phyloP scores from a whole-genome alignment of 2,113 vertebrate genomes.

The Ranitomeya variabilis region DNA sequence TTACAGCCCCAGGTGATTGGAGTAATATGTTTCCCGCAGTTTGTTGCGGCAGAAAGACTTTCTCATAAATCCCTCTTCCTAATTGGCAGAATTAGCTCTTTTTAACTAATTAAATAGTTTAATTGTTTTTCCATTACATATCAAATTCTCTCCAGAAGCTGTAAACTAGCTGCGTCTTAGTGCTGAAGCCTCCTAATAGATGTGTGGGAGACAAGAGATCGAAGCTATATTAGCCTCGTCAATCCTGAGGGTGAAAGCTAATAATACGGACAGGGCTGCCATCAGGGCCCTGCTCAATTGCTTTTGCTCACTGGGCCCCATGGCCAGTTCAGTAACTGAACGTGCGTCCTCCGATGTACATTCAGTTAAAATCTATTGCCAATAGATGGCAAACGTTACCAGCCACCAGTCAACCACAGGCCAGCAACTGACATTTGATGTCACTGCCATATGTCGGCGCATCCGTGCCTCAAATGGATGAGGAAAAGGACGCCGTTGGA shows the following conservation, averaged over 20 bases:
- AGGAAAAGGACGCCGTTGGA: too few relatives aligned
- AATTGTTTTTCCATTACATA: conserved; percentile 59
- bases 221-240: conserved; percentile 16
- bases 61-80: conserved; percentile 57
- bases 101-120: conserved; percentile 60
- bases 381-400: too few relatives aligned
- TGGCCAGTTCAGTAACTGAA: too few relatives aligned
- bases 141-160: conserved; percentile 57
- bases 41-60: conserved; percentile 52
- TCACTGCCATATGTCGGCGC: too few relatives aligned
- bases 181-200: conserved; percentile 26
- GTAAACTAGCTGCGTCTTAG: conserved; percentile 10
- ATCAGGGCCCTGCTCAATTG: too few relatives aligned
- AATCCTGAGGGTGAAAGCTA: neutral
- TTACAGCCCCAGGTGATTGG: conserved; percentile 58
- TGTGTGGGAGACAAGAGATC: neutral
- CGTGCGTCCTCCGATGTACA: too few relatives aligned
- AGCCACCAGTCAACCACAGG: too few relatives aligned
- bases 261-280: neutral
- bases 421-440: too few relatives aligned
- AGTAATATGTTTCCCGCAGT: conserved; percentile 58
- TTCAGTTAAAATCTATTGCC: too few relatives aligned
- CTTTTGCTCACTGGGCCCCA: too few relatives aligned
- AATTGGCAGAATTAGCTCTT: conserved; percentile 59
- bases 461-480: too few relatives aligned